A percentile compares a stretch with the other conserved stretches of the same genome.
phyloP scores from a whole-genome alignment of 2,888 invertebrate genomes.

The Chironomus riparius region DNA sequence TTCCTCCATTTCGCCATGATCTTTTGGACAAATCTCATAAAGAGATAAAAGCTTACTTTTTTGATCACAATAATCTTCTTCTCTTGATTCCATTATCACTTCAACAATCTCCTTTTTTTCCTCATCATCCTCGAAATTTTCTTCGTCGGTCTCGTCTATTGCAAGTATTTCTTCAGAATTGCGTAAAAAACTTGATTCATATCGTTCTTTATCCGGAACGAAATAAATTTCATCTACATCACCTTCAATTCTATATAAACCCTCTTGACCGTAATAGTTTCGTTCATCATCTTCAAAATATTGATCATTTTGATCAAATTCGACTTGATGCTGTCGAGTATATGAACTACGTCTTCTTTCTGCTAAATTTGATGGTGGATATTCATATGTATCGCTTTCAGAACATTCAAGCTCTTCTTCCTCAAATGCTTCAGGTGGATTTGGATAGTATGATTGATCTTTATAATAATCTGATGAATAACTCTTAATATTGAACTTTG shows the following conservation, averaged over 20 bases:
- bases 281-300: constrained; percentile 5
- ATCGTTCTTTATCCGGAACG: constrained; percentile 30
- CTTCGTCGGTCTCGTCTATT: constrained; percentile 19
- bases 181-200: not conserved
- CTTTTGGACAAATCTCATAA: constrained; percentile 31
- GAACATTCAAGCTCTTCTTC: constrained; percentile 14
- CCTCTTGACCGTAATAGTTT: not conserved
- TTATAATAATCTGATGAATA: not conserved
- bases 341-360: not conserved
- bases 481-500: constrained; percentile 29
- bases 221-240: constrained; percentile 32
- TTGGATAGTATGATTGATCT: not conserved
- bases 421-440: constrained; percentile 5
- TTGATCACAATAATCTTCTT: not conserved
- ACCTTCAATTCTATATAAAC: constrained; percentile 2
- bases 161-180: constrained; percentile 16
- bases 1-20: constrained; percentile 15
- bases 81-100: not conserved
- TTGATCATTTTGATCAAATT: constrained; percentile 19
- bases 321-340: not conserved
- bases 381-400: constrained; percentile 26
- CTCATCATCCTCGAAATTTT: not conserved
- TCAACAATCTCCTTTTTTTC: not conserved
- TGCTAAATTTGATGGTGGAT: not conserved
- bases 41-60: constrained; percentile 30